Evolutionary conservation across 2,888 invertebrate genomes (phyloP).

Genomic region (Drosophila kambysellisi): DNA sequence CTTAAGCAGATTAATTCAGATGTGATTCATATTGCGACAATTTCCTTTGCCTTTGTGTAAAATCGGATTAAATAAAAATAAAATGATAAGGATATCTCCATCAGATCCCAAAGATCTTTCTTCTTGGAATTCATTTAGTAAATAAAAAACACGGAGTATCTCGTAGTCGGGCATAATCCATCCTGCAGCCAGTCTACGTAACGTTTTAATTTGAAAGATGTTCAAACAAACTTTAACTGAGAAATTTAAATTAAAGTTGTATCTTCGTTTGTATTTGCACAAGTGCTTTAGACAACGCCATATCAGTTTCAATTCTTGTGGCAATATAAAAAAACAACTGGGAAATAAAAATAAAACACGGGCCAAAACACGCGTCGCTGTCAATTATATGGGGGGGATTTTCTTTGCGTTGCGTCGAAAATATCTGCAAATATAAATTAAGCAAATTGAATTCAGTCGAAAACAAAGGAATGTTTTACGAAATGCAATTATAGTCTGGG

Average conservation of each 20-base stretch:
- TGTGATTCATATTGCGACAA: not conserved
- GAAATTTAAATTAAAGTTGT: constrained; percentile 13
- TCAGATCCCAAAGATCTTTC: not conserved
- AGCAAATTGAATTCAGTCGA: not conserved
- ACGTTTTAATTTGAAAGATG: constrained; percentile 49
- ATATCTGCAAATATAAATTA: constrained; percentile 8
- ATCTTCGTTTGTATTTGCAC: constrained; percentile 42
- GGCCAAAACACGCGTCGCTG: constrained; percentile 2
- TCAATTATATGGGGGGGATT: constrained; percentile 11
- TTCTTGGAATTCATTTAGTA: not conserved
- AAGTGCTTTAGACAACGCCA: constrained; percentile 29
- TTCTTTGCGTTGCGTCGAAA: not conserved
- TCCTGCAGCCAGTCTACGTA: not conserved
- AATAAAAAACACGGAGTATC: constrained; percentile 1
- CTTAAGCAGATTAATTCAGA: not conserved
- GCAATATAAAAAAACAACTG: not conserved
- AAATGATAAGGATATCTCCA: not conserved
- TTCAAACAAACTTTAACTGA: constrained; percentile 11
- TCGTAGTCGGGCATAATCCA: not conserved
- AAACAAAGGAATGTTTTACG: not conserved
- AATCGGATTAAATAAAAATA: not conserved
- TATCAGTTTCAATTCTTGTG: constrained; percentile 31
- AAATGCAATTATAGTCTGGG: constrained; percentile 1
- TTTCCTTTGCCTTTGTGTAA: not conserved
- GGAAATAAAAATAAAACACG: not conserved